Conservation (phyloP, 2,113 vertebrate genomes). For the Sarotherodon lohbergeri region DNA sequence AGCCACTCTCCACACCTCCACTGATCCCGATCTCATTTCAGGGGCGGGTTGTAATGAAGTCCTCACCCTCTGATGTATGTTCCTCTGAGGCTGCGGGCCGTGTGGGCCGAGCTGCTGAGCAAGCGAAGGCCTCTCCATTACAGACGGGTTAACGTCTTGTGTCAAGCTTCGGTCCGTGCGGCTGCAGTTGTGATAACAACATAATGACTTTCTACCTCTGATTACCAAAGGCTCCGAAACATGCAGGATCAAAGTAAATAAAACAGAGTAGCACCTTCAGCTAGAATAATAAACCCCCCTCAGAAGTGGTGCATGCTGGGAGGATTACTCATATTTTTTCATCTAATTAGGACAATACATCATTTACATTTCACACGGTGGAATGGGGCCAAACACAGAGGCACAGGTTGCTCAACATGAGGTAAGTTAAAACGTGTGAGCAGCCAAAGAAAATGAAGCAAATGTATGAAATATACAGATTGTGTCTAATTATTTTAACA, state of each 20-base stretch:
- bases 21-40: conserved; percentile 25
- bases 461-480: conserved; percentile 25
- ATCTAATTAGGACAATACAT: conserved; percentile 79
- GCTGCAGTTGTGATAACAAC: conserved; percentile 71
- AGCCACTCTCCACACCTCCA: conserved; percentile 39
- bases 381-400: conserved; percentile 35
- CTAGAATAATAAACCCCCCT: conserved; percentile 74
- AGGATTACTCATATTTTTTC: conserved; percentile 76
- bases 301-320: conserved; percentile 70
- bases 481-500: conserved; percentile 19
- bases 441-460: conserved; percentile 34
- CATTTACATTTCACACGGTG: conserved; percentile 63
- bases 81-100: conserved; percentile 41
- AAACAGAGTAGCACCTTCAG: conserved; percentile 71
- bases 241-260: conserved; percentile 73
- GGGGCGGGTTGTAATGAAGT: conserved; percentile 35
- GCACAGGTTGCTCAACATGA: conserved; percentile 42
- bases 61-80: conserved; percentile 67
- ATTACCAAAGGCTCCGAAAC: conserved; percentile 64
- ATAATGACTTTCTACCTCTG: conserved; percentile 71
- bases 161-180: conserved; percentile 40
- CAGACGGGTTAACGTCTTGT: conserved; percentile 59
- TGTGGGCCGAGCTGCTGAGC: conserved; percentile 60
- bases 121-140: conserved; percentile 61
- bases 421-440: conserved; percentile 8